These are phyloP conservation scores for Onchidella celtica DNA, from an alignment of 2,888 invertebrate genomes.

Conservation along the genomic window DNA sequence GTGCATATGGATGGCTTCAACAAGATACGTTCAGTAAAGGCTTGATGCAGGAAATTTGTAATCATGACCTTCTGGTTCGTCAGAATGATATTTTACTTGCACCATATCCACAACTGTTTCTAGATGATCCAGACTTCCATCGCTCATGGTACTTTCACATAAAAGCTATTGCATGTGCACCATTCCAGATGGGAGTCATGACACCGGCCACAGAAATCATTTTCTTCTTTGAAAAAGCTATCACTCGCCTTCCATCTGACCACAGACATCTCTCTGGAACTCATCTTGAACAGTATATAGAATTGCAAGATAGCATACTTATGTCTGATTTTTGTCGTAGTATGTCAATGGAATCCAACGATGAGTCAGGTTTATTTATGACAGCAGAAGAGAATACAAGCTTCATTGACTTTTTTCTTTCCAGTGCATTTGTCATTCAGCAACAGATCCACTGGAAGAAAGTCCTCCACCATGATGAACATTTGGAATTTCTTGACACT, in stretches of 20 bases:
- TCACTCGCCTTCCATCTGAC: slow-evolving; percentile 48
- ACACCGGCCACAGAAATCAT: slow-evolving; percentile 68
- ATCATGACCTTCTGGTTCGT: slow-evolving; percentile 63
- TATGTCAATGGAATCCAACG: slow-evolving; percentile 48
- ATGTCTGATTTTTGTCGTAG: slow-evolving; percentile 69
- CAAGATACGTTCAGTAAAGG: slow-evolving; percentile 66
- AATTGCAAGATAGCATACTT: slow-evolving; percentile 57
- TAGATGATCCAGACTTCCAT: slow-evolving; percentile 63
- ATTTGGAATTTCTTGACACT: slow-evolving; percentile 62
- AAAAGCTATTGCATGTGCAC: slow-evolving; percentile 68
- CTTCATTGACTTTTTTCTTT: slow-evolving; percentile 31
- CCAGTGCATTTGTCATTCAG: slow-evolving; percentile 61
- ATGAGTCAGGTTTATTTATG: slow-evolving; percentile 43
- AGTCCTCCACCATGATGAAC: slow-evolving; percentile 63
- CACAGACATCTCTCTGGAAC: slow-evolving; percentile 53
- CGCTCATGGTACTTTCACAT: slow-evolving; percentile 65
- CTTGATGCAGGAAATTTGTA: slow-evolving; percentile 62
- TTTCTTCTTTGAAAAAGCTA: slow-evolving; percentile 60
- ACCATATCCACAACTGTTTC: slow-evolving; percentile 61
- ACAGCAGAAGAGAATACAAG: slow-evolving; percentile 24
- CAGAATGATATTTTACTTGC: slow-evolving; percentile 71
- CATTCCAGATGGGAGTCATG: slow-evolving; percentile 68
- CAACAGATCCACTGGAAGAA: slow-evolving; percentile 66
- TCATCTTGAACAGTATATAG: slow-evolving; percentile 48
- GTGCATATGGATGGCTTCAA: slow-evolving; percentile 69